A percentile compares a stretch with the other conserved stretches of the same genome.
These are phyloP conservation scores for Catostylus mosaicus DNA, from an alignment of 30 jellyfish, hydroid and myxozoan genomes.

Conservation along the genomic window DNA sequence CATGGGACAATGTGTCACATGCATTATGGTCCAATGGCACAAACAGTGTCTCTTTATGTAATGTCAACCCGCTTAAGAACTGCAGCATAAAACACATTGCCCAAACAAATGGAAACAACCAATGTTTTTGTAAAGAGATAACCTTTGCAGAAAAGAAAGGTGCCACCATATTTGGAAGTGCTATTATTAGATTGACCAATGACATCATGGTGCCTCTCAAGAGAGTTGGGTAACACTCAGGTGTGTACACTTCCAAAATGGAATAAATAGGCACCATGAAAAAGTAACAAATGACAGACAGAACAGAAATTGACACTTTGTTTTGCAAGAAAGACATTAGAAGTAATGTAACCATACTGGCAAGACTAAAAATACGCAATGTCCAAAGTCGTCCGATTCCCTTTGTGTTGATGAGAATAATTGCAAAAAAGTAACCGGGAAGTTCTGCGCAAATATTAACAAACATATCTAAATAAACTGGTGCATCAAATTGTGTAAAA, in stretches of 20 bases:
- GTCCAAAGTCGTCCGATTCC: constrained; percentile 59
- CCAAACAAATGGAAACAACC: constrained; percentile 77
- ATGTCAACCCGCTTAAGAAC: constrained; percentile 31
- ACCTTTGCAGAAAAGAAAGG: constrained; percentile 65
- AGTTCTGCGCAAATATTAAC: constrained; percentile 47
- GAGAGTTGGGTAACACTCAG: constrained; percentile 70
- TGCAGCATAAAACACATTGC: constrained; percentile 47
- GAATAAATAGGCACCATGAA: constrained; percentile 73
- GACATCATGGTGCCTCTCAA: constrained; percentile 69
- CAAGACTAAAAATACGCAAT: constrained; percentile 18
- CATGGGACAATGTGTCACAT: neutral
- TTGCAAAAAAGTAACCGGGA: constrained; percentile 54
- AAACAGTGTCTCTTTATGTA: constrained; percentile 46
- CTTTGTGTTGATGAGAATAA: constrained; percentile 32
- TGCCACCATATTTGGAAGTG: constrained; percentile 69
- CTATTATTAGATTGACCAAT: constrained; percentile 16
- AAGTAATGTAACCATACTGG: constrained; percentile 26
- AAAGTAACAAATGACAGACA: constrained; percentile 59
- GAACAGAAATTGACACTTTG: constrained; percentile 29
- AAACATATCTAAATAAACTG: constrained; percentile 42
- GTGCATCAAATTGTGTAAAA: constrained; percentile 53
- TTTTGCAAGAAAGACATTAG: constrained; percentile 10
- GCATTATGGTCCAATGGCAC: constrained; percentile 7
- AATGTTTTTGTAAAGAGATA: constrained; percentile 23
- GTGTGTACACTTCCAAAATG: constrained; percentile 51